These are phyloP conservation scores for Gryon sp. DNA, from an alignment of 1,140 invertebrate genomes.

Conservation along the genomic window DNA sequence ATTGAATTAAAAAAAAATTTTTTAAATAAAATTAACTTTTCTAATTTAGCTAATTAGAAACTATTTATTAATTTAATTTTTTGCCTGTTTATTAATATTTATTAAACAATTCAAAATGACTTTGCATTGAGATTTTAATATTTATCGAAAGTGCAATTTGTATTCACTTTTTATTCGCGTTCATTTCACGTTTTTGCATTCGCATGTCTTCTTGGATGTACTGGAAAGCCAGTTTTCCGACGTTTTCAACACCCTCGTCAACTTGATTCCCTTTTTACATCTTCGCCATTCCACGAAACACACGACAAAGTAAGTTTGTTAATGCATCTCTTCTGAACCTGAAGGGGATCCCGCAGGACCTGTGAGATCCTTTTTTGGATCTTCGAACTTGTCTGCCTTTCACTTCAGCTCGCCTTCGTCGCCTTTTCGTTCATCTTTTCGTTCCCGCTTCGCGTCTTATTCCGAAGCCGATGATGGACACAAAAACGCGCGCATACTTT, in stretches of 20 bases:
- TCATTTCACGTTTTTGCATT: too few species aligned
- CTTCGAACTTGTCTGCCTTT: slow-evolving; percentile 32
- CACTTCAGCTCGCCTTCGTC: slow-evolving; percentile 37
- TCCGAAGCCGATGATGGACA: slow-evolving; percentile 41
- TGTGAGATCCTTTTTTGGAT: slow-evolving; percentile 56
- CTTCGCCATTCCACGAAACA: slow-evolving; percentile 50
- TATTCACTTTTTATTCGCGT: too few species aligned
- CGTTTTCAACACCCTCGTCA: not conserved
- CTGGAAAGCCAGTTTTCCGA: slow-evolving; percentile 71
- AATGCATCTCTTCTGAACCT: slow-evolving; percentile 54
- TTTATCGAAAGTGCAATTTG: too few species aligned
- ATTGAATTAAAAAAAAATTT: too few species aligned
- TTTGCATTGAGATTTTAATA: too few species aligned
- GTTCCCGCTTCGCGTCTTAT: slow-evolving; percentile 34
- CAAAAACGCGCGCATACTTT: slow-evolving; percentile 36
- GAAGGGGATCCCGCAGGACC: slow-evolving; percentile 42
- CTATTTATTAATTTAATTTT: too few species aligned
- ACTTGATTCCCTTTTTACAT: slow-evolving; percentile 24
- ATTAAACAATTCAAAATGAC: too few species aligned
- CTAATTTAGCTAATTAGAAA: too few species aligned
- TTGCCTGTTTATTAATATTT: too few species aligned
- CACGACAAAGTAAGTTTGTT: slow-evolving; percentile 72
- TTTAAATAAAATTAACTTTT: too few species aligned
- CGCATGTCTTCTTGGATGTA: too few species aligned
- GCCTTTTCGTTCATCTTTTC: slow-evolving; percentile 47